phyloP scores from a whole-genome alignment of 2,113 vertebrate genomes.

The Lepisosteus osseus region DNA sequence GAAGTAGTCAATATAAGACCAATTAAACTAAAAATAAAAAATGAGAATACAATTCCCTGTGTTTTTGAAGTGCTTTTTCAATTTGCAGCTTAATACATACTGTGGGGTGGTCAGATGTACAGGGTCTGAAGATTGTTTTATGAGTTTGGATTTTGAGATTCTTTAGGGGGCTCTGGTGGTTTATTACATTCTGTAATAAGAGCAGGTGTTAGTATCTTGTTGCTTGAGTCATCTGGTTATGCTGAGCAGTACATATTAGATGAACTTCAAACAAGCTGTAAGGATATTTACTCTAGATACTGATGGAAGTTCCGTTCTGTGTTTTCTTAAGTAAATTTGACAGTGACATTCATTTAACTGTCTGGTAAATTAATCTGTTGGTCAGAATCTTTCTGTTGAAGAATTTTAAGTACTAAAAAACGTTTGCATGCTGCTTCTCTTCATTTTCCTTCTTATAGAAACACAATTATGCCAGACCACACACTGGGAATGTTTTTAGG shows the following conservation, averaged over 20 bases:
- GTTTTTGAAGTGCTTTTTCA: neutral
- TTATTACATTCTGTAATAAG: neutral
- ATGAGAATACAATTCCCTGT: neutral
- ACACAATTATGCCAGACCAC: conserved; percentile 58
- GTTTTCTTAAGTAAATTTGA: conserved; percentile 1
- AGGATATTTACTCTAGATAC: neutral
- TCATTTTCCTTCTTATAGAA: conserved; percentile 34
- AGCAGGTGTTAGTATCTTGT: neutral
- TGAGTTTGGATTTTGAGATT: neutral
- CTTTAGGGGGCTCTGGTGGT: neutral
- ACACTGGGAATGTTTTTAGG: conserved; percentile 53
- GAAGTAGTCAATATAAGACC: neutral
- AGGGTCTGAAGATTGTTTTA: neutral
- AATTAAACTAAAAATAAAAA: neutral
- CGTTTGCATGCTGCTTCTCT: conserved; percentile 57
- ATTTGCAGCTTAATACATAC: neutral
- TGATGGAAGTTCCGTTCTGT: neutral
- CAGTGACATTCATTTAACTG: conserved; percentile 12
- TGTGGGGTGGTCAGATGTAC: neutral
- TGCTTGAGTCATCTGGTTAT: no score
- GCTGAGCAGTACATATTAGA: neutral
- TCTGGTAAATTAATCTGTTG: neutral
- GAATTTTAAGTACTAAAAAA: conserved; percentile 54
- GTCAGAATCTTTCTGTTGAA: conserved; percentile 26
- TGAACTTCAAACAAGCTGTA: neutral